Percentiles rank a stretch among this genome's conserved stretches.
phyloP scores from a whole-genome alignment of 2,888 invertebrate genomes.

The Cryptocheilus praepositus region DNA sequence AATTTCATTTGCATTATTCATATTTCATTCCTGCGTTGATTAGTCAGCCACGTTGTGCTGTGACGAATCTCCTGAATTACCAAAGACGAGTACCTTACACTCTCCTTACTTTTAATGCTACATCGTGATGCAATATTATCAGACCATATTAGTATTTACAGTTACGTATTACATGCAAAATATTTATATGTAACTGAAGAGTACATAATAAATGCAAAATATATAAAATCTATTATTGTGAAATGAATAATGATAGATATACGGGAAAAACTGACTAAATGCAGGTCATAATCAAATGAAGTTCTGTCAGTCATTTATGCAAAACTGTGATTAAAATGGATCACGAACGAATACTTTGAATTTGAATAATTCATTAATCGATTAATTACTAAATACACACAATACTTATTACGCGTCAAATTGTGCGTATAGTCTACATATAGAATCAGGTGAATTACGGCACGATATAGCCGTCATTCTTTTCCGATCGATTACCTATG shows the following conservation, averaged over 20 bases:
- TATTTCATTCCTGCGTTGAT: too few relatives aligned
- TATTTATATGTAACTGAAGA: slow-evolving; percentile 30
- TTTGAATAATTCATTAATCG: too few relatives aligned
- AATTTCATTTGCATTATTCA: too few relatives aligned
- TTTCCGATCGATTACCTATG: too few relatives aligned
- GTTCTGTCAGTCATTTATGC: slow-evolving; percentile 6
- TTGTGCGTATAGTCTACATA: too few relatives aligned
- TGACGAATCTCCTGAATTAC: too few relatives aligned
- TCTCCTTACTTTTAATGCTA: background rate
- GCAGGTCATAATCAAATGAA: too few relatives aligned
- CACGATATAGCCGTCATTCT: too few relatives aligned
- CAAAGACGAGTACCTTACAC: background rate
- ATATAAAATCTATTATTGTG: slow-evolving; percentile 33
- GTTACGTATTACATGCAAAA: slow-evolving; percentile 49
- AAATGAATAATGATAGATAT: slow-evolving; percentile 23
- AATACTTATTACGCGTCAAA: too few relatives aligned
- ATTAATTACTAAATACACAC: too few relatives aligned
- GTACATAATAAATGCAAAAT: slow-evolving; percentile 33
- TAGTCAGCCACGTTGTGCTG: too few relatives aligned
- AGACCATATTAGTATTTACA: slow-evolving; percentile 38
- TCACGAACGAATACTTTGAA: slow-evolving; percentile 46
- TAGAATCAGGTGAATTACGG: too few relatives aligned
- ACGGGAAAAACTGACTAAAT: background rate
- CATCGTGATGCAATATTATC: slow-evolving; percentile 18
- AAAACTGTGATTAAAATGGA: slow-evolving; percentile 11